Conservation (phyloP, 2,888 invertebrate species). For the Dasysyrphus tricinctus region DNA sequence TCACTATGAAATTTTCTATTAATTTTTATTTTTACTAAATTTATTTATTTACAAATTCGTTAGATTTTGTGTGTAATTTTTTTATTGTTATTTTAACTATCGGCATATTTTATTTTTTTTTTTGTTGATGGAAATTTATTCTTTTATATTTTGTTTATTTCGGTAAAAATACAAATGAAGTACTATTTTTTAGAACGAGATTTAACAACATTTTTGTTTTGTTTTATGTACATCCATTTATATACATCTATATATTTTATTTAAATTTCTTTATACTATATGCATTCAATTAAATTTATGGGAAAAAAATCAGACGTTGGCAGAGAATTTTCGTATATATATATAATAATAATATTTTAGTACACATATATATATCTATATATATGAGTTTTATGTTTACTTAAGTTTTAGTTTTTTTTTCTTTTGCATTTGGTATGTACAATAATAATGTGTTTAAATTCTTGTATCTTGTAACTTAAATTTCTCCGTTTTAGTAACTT, state of each 20-base stretch:
- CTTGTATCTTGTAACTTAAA: constrained; percentile 40
- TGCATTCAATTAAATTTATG: constrained; percentile 37
- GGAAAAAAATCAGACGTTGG: constrained; percentile 51
- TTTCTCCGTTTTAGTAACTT: constrained; percentile 64
- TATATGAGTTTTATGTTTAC: constrained; percentile 44
- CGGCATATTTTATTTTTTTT: constrained; percentile 62
- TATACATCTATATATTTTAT: constrained; percentile 9
- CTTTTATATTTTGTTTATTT: constrained; percentile 48
- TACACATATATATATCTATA: constrained; percentile 48
- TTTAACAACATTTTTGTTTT: constrained; percentile 53
- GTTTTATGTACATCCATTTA: neutral
- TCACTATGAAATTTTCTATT: constrained; percentile 50
- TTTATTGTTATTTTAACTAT: constrained; percentile 54
- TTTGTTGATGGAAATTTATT: constrained; percentile 60
- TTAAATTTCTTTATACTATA: constrained; percentile 10
- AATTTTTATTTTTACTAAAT: too few relatives aligned
- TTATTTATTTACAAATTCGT: constrained; percentile 71
- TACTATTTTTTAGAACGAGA: constrained; percentile 55
- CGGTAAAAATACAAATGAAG: constrained; percentile 65
- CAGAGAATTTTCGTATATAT: constrained; percentile 59
- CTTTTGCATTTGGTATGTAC: constrained; percentile 20
- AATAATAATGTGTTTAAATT: constrained; percentile 47
- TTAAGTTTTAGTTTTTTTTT: constrained; percentile 32
- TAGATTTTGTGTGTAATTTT: constrained; percentile 48
- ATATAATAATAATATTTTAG: constrained; percentile 47